Evolutionary conservation across 2,113 vertebrate genomes (phyloP), one percentile per base, ranked within the genome.

Genomic region (Pelmatolapia mariae): DNA sequence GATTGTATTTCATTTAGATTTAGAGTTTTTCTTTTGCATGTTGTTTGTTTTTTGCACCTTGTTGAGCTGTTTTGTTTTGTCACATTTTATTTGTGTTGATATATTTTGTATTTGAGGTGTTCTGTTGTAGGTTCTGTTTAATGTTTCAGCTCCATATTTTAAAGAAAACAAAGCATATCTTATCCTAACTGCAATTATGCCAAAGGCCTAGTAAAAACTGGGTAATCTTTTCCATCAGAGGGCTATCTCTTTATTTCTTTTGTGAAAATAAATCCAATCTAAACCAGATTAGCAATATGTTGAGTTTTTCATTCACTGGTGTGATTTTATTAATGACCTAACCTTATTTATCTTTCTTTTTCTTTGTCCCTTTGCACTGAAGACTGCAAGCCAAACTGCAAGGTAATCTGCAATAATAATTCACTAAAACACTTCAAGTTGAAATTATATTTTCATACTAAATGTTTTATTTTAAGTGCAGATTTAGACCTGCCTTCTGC

Each of bases 371-470:
- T 15, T 38, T 56, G 80, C 66, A 9, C 82, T 88, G 86, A 94
- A 98, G 98, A 98, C 96, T 98, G 98, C 96, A 97, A 96, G 91
- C 98, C 98, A 53, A 98, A 98, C 89, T 98, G 98, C 93, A 98
- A 98, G 98, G 98, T 98, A 97, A 96, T 92, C 43, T 7, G 5
- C 53, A 10, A 19, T 13, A 53, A 80, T 43, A 4, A 15, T 38
- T 73, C 7, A 16, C 85, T 54, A 38, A 78, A 10, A 63, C 3
- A 52, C 31, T 33, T 19, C 1, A 18, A 47, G 56, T 11, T 31
- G 1, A 84, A 56, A 47, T 36, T 3, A 2, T 50, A 40, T 81
- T 80, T 85, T 26, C 3, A 16, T 26, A 0, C 2, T 83, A 7
- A 43, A 56, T 53, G 19, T 6, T 38, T 33, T 81, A 13, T 87